phyloP scores from a whole-genome alignment of 2,888 invertebrate genomes.

The Athetis lepigone region DNA sequence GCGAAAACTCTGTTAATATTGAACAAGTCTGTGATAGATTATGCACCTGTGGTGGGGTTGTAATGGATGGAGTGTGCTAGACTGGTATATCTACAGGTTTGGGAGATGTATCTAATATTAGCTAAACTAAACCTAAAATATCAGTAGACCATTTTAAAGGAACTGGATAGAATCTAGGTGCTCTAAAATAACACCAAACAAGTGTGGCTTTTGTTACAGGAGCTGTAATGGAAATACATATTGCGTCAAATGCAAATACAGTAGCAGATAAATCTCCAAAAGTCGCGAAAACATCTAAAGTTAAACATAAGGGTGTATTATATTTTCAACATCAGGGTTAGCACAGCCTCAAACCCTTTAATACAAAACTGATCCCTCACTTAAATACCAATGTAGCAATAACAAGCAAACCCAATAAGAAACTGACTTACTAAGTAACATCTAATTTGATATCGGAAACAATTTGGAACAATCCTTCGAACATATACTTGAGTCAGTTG shows the following conservation, averaged over 20 bases:
- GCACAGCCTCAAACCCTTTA: not conserved
- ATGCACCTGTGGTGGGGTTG: slow-evolving; percentile 44
- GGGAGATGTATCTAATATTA: too few species aligned
- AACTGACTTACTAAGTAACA: slow-evolving; percentile 53
- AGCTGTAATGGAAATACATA: too few species aligned
- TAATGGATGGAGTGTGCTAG: slow-evolving; percentile 37
- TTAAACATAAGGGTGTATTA: not conserved
- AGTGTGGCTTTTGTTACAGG: slow-evolving; percentile 1
- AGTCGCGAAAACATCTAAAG: not conserved
- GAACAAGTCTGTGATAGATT: slow-evolving; percentile 53
- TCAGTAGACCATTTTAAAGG: too few species aligned
- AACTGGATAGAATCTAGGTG: too few species aligned
- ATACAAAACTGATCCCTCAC: not conserved
- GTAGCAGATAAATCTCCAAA: not conserved
- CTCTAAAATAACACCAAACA: too few species aligned
- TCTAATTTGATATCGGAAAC: slow-evolving; percentile 55
- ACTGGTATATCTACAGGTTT: not conserved
- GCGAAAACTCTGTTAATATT: slow-evolving; percentile 57
- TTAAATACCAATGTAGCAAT: slow-evolving; percentile 26
- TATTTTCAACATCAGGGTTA: not conserved
- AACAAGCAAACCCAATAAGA: slow-evolving; percentile 33
- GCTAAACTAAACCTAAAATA: too few species aligned
- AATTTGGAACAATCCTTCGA: slow-evolving; percentile 48
- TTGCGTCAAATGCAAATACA: not conserved
- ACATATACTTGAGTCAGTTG: slow-evolving; percentile 49